Evolutionary conservation across 1,140 invertebrate species (phyloP).

Genomic region (Lamellibrachia luymesi): DNA sequence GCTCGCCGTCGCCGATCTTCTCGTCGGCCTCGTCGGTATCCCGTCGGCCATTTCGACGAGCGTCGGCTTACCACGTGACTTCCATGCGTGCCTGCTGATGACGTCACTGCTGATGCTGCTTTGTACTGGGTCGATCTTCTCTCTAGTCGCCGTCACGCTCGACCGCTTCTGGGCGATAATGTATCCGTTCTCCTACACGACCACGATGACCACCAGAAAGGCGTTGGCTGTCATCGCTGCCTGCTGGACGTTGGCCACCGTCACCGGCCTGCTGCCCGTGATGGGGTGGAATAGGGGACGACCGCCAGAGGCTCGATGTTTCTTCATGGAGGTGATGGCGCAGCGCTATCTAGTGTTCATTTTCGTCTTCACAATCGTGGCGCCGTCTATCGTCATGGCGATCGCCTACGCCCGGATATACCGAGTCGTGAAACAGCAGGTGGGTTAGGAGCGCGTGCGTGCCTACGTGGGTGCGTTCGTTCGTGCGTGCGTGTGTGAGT

Average conservation of each 20-base stretch:
- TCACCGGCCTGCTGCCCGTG: slow-evolving; percentile 76
- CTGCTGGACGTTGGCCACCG: slow-evolving; percentile 78
- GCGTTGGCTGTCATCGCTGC: slow-evolving; percentile 80
- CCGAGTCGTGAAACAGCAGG: slow-evolving; percentile 82
- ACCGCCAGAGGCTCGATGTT: slow-evolving; percentile 64
- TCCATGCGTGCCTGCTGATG: slow-evolving; percentile 75
- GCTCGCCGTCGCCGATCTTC: slow-evolving; percentile 77
- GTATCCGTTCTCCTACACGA: slow-evolving; percentile 83
- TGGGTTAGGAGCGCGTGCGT: slow-evolving; percentile 42
- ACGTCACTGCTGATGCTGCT: slow-evolving; percentile 80
- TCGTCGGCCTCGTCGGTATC: slow-evolving; percentile 69
- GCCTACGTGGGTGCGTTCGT: not conserved
- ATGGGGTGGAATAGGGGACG: slow-evolving; percentile 77
- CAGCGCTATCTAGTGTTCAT: slow-evolving; percentile 84
- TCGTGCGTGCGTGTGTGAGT: too few species aligned
- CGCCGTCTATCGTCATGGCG: slow-evolving; percentile 77
- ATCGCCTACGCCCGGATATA: slow-evolving; percentile 87
- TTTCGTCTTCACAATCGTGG: slow-evolving; percentile 84
- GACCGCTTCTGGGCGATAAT: slow-evolving; percentile 91
- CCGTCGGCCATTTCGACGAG: slow-evolving; percentile 81
- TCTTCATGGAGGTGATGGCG: slow-evolving; percentile 83
- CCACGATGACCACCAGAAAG: slow-evolving; percentile 79
- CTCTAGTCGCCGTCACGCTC: slow-evolving; percentile 79
- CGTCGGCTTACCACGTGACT: slow-evolving; percentile 72
- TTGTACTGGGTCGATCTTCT: slow-evolving; percentile 66